Evolutionary conservation across 2,888 invertebrate genomes (phyloP).

Genomic region (Diaphora mendica): DNA sequence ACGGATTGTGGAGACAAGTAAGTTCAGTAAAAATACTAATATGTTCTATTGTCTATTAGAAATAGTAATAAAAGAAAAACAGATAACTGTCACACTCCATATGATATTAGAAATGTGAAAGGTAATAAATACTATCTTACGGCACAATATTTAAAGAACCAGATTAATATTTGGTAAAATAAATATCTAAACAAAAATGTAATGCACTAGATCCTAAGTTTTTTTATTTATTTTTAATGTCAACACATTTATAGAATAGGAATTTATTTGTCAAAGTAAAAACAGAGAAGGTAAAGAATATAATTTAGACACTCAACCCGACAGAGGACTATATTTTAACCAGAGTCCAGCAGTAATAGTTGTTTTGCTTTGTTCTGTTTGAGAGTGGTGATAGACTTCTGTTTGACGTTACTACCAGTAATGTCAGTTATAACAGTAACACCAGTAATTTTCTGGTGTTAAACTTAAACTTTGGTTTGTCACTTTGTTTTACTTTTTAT

Average conservation of each 20-base stretch:
- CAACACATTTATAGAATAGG: background rate
- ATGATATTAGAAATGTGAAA: background rate
- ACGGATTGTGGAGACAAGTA: slow-evolving; percentile 86
- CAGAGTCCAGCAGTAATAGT: too few species aligned
- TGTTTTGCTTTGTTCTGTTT: background rate
- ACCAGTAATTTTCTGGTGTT: too few species aligned
- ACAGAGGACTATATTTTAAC: background rate
- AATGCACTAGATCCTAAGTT: background rate
- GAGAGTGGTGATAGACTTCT: background rate
- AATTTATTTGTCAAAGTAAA: background rate
- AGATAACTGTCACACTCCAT: too few species aligned
- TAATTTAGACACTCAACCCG: background rate
- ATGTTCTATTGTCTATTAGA: background rate
- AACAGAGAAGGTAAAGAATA: background rate
- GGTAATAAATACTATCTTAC: background rate
- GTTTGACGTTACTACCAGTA: too few species aligned
- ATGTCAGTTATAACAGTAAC: too few species aligned
- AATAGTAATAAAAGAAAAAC: background rate
- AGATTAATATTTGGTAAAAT: too few species aligned
- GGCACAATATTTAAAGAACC: too few species aligned
- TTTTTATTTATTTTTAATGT: background rate
- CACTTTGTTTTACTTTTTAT: background rate
- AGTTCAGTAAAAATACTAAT: slow-evolving; percentile 47
- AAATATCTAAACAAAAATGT: background rate
- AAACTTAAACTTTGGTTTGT: background rate